Base-by-base conservation (phyloP, 2,888 invertebrate genomes). In the Taphrorychus bicolor region DNA sequence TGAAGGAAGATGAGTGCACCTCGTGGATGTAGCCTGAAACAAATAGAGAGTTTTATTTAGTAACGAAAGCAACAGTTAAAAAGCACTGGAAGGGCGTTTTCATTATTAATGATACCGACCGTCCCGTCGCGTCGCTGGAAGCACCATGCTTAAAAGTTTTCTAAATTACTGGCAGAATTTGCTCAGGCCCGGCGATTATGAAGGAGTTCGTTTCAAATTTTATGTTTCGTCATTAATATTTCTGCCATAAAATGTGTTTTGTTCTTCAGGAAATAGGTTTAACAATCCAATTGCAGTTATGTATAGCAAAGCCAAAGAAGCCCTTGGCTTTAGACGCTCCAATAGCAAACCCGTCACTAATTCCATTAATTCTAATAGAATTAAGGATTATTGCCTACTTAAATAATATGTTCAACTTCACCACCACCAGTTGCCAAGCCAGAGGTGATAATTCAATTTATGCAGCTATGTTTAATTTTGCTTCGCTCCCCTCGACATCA, bases 11-110 rank as follows among this genome's bases (percentile, higher is more conserved):
- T 83, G 90, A 88, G 82, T 90, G 89, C 82, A 90, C 85, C 83
- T 92, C 91, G 82, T 91, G 90, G 80, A 89, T 89, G 85, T 91
- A 92, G 78, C 91, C 91, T 92, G 87, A 5, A 45, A 45, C 7
- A 1, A 32, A 32, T 32, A 32, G 11, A 32, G n/a, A 19, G 51
- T 32, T 32, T 32, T 32, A 32, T 32, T 32, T 32, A 2, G 11
- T 1, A 7, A 9, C 11, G 3, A 11, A 32, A 32, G 66, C 66
- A 60, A 60, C 66, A 60, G 60, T 60, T 66, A 58, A 64, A 64
- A 58, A 19, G 21, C 45, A 19, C 52, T 42, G 42, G 21, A 58
- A 52, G 58, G 48, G 24, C 41, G 56, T 42, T 58, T 64, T 64
- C 51, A 64, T 64, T 64, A 64, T 64, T 64, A 58, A 64, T 59